Conservation (phyloP, 2,113 vertebrate genomes). For the Neotoma lepida region DNA sequence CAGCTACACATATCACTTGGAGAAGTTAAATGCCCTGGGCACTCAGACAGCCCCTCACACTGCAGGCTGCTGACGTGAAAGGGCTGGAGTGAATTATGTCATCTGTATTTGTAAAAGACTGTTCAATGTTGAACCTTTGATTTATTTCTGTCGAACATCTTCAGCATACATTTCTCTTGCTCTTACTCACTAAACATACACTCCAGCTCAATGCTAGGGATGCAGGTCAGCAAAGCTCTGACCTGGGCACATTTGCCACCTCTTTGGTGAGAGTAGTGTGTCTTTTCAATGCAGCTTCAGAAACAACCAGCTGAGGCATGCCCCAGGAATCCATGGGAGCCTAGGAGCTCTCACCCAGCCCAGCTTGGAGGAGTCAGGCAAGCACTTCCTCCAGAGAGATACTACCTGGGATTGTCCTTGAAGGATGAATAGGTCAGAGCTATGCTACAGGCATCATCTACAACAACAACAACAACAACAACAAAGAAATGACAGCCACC, state of each 20-base stretch:
- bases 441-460: not conserved
- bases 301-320: not conserved
- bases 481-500: not conserved
- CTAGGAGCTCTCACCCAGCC: not conserved
- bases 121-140: not conserved
- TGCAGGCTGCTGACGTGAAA: not conserved
- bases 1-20: not conserved
- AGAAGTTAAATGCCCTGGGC: not conserved
- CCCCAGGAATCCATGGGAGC: not conserved
- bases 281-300: not conserved
- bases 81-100: not conserved
- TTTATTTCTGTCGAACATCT: not conserved
- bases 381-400: not conserved
- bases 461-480: not conserved
- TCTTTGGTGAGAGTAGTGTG: not conserved
- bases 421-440: conserved; percentile 4
- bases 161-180: not conserved
- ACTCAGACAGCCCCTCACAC: not conserved
- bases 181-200: not conserved
- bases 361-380: not conserved
- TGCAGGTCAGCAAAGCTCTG: not conserved
- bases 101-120: not conserved
- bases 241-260: not conserved
- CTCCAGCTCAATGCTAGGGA: not conserved
- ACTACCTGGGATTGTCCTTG: not conserved